phyloP scores from a whole-genome alignment of 2,797 vertebrate species.

The Triplophysa bombifrons region DNA sequence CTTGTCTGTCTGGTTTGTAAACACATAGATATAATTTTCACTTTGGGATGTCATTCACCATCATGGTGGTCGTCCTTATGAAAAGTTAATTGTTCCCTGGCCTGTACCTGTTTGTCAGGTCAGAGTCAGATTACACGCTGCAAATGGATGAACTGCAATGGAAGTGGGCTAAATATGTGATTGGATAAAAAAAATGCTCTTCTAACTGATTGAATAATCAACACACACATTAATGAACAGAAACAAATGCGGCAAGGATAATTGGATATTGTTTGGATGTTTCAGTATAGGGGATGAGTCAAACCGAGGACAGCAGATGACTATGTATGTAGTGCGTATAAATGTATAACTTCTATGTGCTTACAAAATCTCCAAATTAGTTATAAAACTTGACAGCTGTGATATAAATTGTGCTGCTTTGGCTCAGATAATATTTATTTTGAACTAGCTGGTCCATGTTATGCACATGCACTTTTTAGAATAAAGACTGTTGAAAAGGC shows the following conservation, averaged over 20 bases:
- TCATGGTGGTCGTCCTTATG: conserved; percentile 25
- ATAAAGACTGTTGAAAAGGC: not conserved
- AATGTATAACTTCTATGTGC: not conserved
- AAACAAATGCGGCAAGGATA: conserved; percentile 30
- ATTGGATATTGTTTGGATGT: conserved; percentile 47
- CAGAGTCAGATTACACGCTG: conserved; percentile 38
- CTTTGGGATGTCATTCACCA: conserved; percentile 14
- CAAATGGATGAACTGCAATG: conserved; percentile 30
- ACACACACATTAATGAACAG: conserved; percentile 36
- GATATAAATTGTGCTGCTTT: no score
- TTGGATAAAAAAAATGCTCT: conserved; percentile 27
- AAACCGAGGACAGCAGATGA: conserved; percentile 28
- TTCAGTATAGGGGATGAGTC: conserved; percentile 29
- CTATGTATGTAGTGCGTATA: not conserved
- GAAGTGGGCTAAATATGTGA: conserved; percentile 43
- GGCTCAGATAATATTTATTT: no score
- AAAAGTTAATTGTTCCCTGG: conserved; percentile 50
- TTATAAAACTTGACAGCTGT: no score
- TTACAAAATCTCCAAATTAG: not conserved
- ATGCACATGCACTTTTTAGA: not conserved
- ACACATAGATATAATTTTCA: not conserved
- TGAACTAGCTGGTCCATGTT: no score
- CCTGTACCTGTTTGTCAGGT: conserved; percentile 38
- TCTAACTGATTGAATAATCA: conserved; percentile 43
- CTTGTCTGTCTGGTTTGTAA: conserved; percentile 15